Evolutionary conservation across 2,113 vertebrate genomes (phyloP), one percentile per base, ranked within the genome.

Genomic region (Verasper variegatus): DNA sequence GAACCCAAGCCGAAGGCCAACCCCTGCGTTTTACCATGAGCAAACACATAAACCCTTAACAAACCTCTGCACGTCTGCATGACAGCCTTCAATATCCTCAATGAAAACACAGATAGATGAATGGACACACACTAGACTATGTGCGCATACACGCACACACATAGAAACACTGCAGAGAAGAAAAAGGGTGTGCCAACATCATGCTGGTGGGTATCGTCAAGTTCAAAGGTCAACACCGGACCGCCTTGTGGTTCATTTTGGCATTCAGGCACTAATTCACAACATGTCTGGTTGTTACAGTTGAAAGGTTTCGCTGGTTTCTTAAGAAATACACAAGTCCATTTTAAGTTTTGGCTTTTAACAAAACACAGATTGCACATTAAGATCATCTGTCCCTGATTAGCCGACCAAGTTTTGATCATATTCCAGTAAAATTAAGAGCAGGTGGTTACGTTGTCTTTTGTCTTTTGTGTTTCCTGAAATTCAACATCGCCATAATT

Each of bases 21-120:
- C 82, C 55, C 31, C n/a, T 18, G 57, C 31, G 62, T 66, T 49
- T 49, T 76, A 81, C 87, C 83, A 84, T 76, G 80, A 81, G 70
- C 68, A 88, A 89, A 87, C 42, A 54, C 76, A 68, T 92, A 89
- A 92, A 85, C 74, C 79, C 68, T 88, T 92, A 14, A 17, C 45
- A 17, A 40, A 12, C 81, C 85, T 83, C 85, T 81, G 82, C 76
- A 78, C 80, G 76, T 78, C 83, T 71, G 86, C 80, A 86, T 81
- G 88, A 81, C 88, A 86, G 82, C 85, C 73, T 85, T 76, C 74
- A 84, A 84, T 78, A 86, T 87, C 70, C 84, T 79, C 80, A 69
- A 80, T 72, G 69, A 90, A 90, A 93, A 89, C 91, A 66, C 91
- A 64, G 90, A 88, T 64, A 86, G 88, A 93, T 85, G 88, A 93